phyloP scores from a whole-genome alignment of 2,113 vertebrate genomes.

The Etia nguti region DNA sequence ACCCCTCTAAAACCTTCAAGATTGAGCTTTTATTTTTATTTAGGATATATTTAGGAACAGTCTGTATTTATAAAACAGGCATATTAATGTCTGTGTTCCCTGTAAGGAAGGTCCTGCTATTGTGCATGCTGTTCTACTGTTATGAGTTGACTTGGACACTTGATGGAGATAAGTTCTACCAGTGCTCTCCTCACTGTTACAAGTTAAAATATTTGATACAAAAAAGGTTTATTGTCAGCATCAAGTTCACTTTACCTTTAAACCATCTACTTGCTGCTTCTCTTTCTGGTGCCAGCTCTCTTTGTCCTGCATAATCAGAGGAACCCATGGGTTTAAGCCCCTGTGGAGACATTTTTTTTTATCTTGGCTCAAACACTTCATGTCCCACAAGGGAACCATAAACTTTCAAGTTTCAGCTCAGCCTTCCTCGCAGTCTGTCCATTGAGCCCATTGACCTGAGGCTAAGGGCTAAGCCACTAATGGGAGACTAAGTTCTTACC shows the following conservation, averaged over 20 bases:
- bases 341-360: neutral
- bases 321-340: constrained; percentile 6
- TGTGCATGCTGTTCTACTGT: neutral
- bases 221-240: neutral
- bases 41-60: neutral
- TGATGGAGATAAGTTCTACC: neutral
- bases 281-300: neutral
- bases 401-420: constrained; percentile 38
- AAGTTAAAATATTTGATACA: neutral
- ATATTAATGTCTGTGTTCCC: neutral
- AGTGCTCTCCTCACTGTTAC: neutral
- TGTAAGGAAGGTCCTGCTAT: neutral
- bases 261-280: neutral
- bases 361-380: constrained; percentile 10
- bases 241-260: constrained; percentile 6
- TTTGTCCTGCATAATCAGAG: constrained; percentile 14
- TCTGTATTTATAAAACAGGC: neutral
- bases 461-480: constrained; percentile 24
- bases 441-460: constrained; percentile 17
- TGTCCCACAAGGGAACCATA: constrained; percentile 35
- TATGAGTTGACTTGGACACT: neutral
- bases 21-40: accelerated
- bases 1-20: neutral
- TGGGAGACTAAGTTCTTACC: constrained; percentile 13
- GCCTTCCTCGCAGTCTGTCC: constrained; percentile 1